phyloP scores from a whole-genome alignment of 2,113 vertebrate species.

The Setophaga kirtlandii region DNA sequence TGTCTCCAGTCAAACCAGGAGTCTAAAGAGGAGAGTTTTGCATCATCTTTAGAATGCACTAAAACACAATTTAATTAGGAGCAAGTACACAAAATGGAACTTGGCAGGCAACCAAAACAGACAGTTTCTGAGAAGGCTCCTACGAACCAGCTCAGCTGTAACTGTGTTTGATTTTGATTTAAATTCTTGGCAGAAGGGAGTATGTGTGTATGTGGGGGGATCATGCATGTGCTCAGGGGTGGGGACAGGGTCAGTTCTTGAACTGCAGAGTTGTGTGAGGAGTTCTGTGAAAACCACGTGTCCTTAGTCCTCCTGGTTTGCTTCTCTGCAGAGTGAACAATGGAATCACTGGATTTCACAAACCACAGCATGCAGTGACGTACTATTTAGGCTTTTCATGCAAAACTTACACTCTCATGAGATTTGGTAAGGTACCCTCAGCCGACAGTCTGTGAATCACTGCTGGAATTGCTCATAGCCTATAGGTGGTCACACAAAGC shows the following conservation, averaged over 20 bases:
- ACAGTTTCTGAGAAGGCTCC: slow-evolving; percentile 11
- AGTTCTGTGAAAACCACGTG: neutral
- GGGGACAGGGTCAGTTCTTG: neutral
- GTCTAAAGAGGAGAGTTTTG: neutral
- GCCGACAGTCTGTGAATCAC: neutral
- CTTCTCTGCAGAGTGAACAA: neutral
- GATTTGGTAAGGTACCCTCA: neutral
- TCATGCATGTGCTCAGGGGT: neutral
- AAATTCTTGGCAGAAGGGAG: slow-evolving; percentile 24
- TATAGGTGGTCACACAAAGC: neutral
- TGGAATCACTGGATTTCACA: neutral
- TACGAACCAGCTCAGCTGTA: slow-evolving; percentile 24
- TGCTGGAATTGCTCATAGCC: neutral
- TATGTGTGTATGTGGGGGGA: neutral
- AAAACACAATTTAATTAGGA: neutral
- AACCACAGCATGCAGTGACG: neutral
- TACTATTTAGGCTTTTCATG: neutral
- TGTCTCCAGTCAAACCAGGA: neutral
- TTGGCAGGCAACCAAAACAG: slow-evolving; percentile 17
- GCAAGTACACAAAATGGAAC: slow-evolving; percentile 13
- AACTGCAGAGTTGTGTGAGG: neutral
- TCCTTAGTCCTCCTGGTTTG: neutral
- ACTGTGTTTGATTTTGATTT: slow-evolving; percentile 4
- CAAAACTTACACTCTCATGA: neutral
- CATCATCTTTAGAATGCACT: neutral